A percentile compares a stretch with the other conserved stretches of the same genome.
These are phyloP conservation scores for Chlorops oryzae DNA, from an alignment of 1,140 invertebrate species.

Conservation along the genomic window DNA sequence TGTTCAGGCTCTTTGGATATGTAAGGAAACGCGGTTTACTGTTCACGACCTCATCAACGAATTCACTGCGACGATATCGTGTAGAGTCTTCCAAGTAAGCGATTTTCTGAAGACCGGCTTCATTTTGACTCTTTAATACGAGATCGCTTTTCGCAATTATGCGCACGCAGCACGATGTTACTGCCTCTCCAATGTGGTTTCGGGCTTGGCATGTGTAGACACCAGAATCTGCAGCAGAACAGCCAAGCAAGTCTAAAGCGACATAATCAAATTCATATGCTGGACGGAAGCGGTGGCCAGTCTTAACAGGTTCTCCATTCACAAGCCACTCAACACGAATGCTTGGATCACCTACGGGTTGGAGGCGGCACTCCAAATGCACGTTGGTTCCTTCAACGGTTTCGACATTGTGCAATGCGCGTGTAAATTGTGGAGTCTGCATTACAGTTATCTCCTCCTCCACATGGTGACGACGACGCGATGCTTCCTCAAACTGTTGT, in stretches of 20 bases:
- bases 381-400: slow-evolving; percentile 88
- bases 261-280: slow-evolving; percentile 98
- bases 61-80: slow-evolving; percentile 73
- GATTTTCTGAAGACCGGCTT: slow-evolving; percentile 81
- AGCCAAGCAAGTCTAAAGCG: slow-evolving; percentile 88
- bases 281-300: slow-evolving; percentile 89
- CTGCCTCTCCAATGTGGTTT: slow-evolving; percentile 89
- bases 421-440: slow-evolving; percentile 80
- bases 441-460: slow-evolving; percentile 72
- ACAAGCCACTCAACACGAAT: slow-evolving; percentile 98
- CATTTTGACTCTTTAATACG: slow-evolving; percentile 77
- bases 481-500: slow-evolving; percentile 85
- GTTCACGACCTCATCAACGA: slow-evolving; percentile 75
- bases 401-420: slow-evolving; percentile 83
- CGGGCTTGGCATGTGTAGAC: slow-evolving; percentile 89
- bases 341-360: slow-evolving; percentile 88
- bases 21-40: slow-evolving; percentile 78
- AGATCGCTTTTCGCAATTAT: slow-evolving; percentile 85
- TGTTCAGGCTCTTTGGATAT: slow-evolving; percentile 76
- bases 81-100: slow-evolving; percentile 85
- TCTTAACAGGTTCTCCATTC: slow-evolving; percentile 81
- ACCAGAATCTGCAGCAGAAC: slow-evolving; percentile 94
- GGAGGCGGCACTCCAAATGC: slow-evolving; percentile 85
- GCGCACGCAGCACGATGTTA: slow-evolving; percentile 81
- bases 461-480: slow-evolving; percentile 61